phyloP scores from a whole-genome alignment of 2,888 invertebrate genomes.

The Amphipyra berbera region DNA sequence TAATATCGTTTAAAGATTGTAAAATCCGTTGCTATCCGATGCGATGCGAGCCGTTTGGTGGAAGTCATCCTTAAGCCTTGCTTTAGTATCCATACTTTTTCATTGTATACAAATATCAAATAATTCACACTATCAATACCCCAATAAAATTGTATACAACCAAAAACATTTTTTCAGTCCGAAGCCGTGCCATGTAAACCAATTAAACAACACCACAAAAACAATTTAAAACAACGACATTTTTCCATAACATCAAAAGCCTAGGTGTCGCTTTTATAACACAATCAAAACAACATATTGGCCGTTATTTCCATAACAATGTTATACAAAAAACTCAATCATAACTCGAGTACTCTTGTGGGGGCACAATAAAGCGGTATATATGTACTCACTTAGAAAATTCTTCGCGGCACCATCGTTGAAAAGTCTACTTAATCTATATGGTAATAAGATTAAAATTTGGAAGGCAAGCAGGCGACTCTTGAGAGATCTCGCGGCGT shows the following conservation, averaged over 20 bases:
- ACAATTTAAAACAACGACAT: slow-evolving; percentile 11
- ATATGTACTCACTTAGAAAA: slow-evolving; percentile 53
- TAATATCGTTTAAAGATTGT: too few relatives aligned
- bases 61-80: too few relatives aligned
- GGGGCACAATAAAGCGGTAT: slow-evolving; percentile 54
- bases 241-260: slow-evolving; percentile 30
- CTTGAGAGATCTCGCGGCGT: slow-evolving; percentile 56
- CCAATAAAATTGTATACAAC: not conserved
- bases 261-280: slow-evolving; percentile 28
- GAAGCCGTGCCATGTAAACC: slow-evolving; percentile 1
- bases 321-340: slow-evolving; percentile 61
- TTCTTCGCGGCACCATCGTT: slow-evolving; percentile 31
- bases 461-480: slow-evolving; percentile 39
- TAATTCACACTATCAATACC: too few relatives aligned
- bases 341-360: slow-evolving; percentile 56
- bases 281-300: slow-evolving; percentile 55
- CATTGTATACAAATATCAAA: too few relatives aligned
- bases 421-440: slow-evolving; percentile 53
- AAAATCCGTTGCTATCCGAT: too few relatives aligned
- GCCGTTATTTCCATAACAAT: slow-evolving; percentile 49
- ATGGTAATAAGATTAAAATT: slow-evolving; percentile 59
- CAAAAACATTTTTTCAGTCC: not conserved
- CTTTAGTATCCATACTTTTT: too few relatives aligned
- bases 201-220: not conserved
- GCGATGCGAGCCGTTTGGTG: too few relatives aligned